Evolutionary conservation across 1,140 invertebrate species (phyloP).

Genomic region (Tetranychus urticae): DNA sequence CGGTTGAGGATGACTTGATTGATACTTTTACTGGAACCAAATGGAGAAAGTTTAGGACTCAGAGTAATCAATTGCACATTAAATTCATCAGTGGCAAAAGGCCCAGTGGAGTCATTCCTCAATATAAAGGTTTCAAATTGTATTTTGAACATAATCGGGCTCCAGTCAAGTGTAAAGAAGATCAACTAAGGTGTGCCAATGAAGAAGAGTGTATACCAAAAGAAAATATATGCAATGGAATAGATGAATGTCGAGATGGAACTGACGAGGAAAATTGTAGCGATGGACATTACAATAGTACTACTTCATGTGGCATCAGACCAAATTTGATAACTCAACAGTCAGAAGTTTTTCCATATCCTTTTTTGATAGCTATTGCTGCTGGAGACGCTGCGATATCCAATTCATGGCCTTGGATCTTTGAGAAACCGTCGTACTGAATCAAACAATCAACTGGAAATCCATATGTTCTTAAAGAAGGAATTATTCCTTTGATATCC

Average conservation of each 20-base stretch:
- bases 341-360: background rate
- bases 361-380: slow-evolving; percentile 15
- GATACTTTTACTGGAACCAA: background rate
- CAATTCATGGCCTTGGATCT: slow-evolving; percentile 22
- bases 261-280: slow-evolving; percentile 34
- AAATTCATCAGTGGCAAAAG: background rate
- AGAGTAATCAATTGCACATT: background rate
- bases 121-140: background rate
- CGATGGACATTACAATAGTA: background rate
- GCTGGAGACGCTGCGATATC: slow-evolving; percentile 17
- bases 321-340: background rate
- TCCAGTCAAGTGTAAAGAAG: slow-evolving; percentile 19
- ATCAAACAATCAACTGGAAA: slow-evolving; percentile 6
- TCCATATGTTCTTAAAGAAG: slow-evolving; percentile 10
- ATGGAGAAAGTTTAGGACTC: background rate
- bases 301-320: background rate
- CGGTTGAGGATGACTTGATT: background rate
- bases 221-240: slow-evolving; percentile 55
- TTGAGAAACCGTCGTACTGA: slow-evolving; percentile 3
- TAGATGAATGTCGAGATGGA: slow-evolving; percentile 75
- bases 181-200: slow-evolving; percentile 14
- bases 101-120: background rate
- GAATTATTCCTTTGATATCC: slow-evolving; percentile 7
- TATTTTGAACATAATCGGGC: background rate
- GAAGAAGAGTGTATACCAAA: slow-evolving; percentile 53